Percentiles rank a stretch among this genome's conserved stretches.
These are phyloP conservation scores for Onychomys arenicola DNA, from an alignment of 2,797 vertebrate species.

Conservation along the genomic window DNA sequence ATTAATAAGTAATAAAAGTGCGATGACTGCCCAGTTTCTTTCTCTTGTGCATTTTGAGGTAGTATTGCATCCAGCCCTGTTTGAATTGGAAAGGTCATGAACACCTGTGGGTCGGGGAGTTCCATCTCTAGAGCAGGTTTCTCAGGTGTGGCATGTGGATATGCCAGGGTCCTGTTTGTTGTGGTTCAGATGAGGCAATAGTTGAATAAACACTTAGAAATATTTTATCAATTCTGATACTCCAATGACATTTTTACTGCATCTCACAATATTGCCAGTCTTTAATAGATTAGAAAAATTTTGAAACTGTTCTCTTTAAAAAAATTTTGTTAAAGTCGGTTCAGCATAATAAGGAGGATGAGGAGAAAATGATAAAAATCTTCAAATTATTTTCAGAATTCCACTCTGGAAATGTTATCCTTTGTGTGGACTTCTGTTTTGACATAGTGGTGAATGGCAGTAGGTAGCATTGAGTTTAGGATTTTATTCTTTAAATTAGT, in stretches of 20 bases:
- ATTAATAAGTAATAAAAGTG: neutral
- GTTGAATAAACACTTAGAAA: constrained; percentile 37
- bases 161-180: neutral
- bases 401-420: constrained; percentile 3
- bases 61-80: neutral
- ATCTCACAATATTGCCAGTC: constrained; percentile 29
- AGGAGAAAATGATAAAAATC: constrained; percentile 12
- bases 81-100: neutral
- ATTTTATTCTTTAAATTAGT: constrained; percentile 3
- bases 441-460: neutral
- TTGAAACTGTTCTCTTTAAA: constrained; percentile 1
- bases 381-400: constrained; percentile 60
- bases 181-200: constrained; percentile 7
- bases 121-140: neutral
- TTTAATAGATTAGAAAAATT: constrained; percentile 7
- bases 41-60: neutral
- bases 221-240: constrained; percentile 7
- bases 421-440: neutral
- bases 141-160: neutral
- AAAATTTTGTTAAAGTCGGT: constrained; percentile 33
- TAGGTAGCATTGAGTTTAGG: neutral
- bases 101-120: neutral
- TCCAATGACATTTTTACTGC: constrained; percentile 26
- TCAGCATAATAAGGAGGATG: neutral
- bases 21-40: neutral